Evolutionary conservation across 2,797 vertebrate species (phyloP).

Genomic region (Prionace glauca): DNA sequence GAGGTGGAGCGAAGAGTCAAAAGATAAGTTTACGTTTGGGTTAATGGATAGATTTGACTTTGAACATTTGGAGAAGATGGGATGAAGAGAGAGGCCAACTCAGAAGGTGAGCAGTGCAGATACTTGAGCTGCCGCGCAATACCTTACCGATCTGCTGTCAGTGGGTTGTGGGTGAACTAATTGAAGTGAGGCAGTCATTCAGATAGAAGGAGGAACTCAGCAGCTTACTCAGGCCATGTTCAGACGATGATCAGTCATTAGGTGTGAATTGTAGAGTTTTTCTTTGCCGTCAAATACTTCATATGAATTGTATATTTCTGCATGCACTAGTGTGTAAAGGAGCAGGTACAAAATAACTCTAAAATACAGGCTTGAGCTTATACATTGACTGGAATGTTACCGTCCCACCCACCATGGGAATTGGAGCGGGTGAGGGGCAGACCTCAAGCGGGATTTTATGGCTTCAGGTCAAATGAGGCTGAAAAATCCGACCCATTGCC

Average conservation of each 20-base stretch:
- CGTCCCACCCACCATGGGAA: too few species aligned
- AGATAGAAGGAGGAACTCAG: background rate
- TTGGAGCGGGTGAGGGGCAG: too few species aligned
- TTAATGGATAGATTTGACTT: background rate
- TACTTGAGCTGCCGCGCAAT: background rate
- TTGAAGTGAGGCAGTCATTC: background rate
- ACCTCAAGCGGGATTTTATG: too few species aligned
- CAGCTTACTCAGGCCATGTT: background rate
- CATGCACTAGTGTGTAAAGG: background rate
- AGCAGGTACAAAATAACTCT: background rate
- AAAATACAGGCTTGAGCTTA: too few species aligned
- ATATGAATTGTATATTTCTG: background rate
- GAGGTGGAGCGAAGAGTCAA: background rate
- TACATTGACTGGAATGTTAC: background rate
- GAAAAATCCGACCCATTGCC: too few species aligned
- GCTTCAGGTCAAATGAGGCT: too few species aligned
- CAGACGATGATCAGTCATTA: background rate
- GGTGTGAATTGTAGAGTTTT: background rate
- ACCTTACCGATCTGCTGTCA: background rate
- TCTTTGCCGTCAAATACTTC: background rate
- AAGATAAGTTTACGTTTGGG: background rate
- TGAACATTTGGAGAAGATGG: background rate
- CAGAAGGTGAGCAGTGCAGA: background rate
- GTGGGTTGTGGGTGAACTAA: background rate
- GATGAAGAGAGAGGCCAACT: background rate